Base-by-base conservation (phyloP, 2,888 invertebrate genomes). In the Tupiocoris notatus region DNA sequence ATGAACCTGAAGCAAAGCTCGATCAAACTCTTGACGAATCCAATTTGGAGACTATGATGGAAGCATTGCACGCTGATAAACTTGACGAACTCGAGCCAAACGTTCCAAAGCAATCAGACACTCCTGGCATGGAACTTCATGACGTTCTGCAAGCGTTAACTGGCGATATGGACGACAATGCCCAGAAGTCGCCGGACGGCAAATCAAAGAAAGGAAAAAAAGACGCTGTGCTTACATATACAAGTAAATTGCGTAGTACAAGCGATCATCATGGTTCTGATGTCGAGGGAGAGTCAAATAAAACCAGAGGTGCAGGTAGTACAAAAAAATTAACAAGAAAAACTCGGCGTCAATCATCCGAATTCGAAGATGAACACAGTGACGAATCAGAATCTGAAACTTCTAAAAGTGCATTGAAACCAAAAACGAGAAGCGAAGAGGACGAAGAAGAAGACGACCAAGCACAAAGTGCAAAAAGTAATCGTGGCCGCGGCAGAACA, bases 1-100 rank as follows among this genome's bases (percentile, higher is more conserved):
- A 61, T 20, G 18, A 22, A 17, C 2, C 3, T 59, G 7, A 39
- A 18, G 1, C 39, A 1, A 63, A 63, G 21, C n/a, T 59, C 18
- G 21, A 24, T 23, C 62, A 73, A 62, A 73, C 54, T 54, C 73
- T 54, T 0, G 73, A 73, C 17, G 73, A 54, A 2, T 39, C 73
- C 16, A 73, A 73, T 63, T 63, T 73, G n/a, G 73, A 73, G 39
- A 22, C 20, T n/a, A 73, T 73, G 73, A 73, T 73, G 73, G 73
- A 73, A 63, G 63, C 62, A 16, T 7, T 73, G 63, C 73, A 73
- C 18, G 73, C 73, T 12, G 73, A 73, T 54, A 73, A 73, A 39
- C 18, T 73, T 21, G 1, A 3, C n/a, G 59, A 58, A 24, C n/a
- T 62, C 25, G 20, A 25, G 21, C 25, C 22, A 12, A 17, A 25